phyloP scores from a whole-genome alignment of 2,888 invertebrate species.

The Neoascia interrupta region DNA sequence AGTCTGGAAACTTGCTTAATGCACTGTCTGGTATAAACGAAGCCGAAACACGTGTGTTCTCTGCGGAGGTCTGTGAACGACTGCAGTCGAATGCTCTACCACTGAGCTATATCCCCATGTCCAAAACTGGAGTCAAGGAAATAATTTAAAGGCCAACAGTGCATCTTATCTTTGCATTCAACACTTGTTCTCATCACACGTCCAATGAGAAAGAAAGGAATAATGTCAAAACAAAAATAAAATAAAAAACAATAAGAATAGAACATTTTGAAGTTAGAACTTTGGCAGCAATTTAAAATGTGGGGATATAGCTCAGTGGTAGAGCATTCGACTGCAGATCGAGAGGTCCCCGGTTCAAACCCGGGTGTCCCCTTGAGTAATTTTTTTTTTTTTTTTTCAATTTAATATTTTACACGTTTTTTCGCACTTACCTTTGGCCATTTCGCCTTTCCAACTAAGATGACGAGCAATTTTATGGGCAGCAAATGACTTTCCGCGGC shows the following conservation, averaged over 20 bases:
- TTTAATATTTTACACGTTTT: neutral
- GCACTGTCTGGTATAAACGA: no score
- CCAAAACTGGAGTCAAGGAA: no score
- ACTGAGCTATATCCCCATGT: slow-evolving; percentile 72
- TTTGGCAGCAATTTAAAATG: neutral
- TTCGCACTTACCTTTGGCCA: slow-evolving; percentile 85
- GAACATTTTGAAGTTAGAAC: slow-evolving; percentile 5
- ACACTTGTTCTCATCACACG: neutral
- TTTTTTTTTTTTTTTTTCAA: slow-evolving; percentile 11
- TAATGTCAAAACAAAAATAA: slow-evolving; percentile 16
- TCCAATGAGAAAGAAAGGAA: neutral
- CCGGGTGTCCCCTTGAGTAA: slow-evolving; percentile 71
- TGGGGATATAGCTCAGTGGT: slow-evolving; percentile 73
- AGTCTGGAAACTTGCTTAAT: no score
- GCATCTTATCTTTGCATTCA: neutral
- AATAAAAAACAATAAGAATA: neutral
- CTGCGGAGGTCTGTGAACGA: no score
- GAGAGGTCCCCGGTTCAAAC: slow-evolving; percentile 74
- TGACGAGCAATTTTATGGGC: slow-evolving; percentile 92
- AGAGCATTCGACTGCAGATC: slow-evolving; percentile 74
- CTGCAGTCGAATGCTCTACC: slow-evolving; percentile 74
- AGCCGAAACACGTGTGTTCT: no score
- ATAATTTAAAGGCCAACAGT: no score
- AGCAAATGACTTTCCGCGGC: slow-evolving; percentile 94
- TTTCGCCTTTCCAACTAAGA: slow-evolving; percentile 94